Conservation (phyloP, 2,888 invertebrate genomes). For the Xiphydria camelus region DNA sequence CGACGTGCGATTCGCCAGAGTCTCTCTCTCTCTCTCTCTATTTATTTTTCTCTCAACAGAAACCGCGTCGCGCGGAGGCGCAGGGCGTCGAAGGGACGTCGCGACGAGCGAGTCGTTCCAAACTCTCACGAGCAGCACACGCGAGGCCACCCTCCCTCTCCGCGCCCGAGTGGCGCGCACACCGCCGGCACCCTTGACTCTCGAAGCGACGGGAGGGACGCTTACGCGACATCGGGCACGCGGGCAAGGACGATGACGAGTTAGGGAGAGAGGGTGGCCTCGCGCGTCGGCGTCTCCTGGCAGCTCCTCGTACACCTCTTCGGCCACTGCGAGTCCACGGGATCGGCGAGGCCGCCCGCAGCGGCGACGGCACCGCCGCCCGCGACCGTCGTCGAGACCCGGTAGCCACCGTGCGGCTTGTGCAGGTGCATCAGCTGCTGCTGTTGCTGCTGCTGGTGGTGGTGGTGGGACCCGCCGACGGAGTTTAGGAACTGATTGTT, state of each 20-base stretch:
- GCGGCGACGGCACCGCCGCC: slow-evolving; percentile 43
- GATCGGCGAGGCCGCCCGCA: slow-evolving; percentile 34
- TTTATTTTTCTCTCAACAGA: too few relatives aligned
- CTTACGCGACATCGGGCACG: too few relatives aligned
- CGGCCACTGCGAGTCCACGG: slow-evolving; percentile 20
- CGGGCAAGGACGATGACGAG: too few relatives aligned
- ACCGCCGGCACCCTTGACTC: too few relatives aligned
- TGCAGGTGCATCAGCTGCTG: slow-evolving; percentile 10
- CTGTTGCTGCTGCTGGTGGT: slow-evolving; percentile 22
- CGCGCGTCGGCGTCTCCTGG: slow-evolving; percentile 30
- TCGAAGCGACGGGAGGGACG: too few relatives aligned
- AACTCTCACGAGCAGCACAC: too few relatives aligned
- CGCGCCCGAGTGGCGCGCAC: background rate
- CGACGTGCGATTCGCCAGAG: too few relatives aligned
- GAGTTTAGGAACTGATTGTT: slow-evolving; percentile 12
- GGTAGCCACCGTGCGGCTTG: slow-evolving; percentile 35
- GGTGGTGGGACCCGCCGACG: slow-evolving; percentile 11
- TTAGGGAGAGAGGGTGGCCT: slow-evolving; percentile 22
- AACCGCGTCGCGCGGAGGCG: too few relatives aligned
- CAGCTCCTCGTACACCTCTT: slow-evolving; percentile 27
- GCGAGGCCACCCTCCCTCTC: slow-evolving; percentile 3
- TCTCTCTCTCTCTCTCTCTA: too few relatives aligned
- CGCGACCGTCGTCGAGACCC: slow-evolving; percentile 41
- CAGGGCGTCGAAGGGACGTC: slow-evolving; percentile 6
- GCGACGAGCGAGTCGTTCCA: background rate